These are phyloP conservation scores for Brachyptera putata DNA, from an alignment of 2,888 invertebrate species.

Conservation along the genomic window DNA sequence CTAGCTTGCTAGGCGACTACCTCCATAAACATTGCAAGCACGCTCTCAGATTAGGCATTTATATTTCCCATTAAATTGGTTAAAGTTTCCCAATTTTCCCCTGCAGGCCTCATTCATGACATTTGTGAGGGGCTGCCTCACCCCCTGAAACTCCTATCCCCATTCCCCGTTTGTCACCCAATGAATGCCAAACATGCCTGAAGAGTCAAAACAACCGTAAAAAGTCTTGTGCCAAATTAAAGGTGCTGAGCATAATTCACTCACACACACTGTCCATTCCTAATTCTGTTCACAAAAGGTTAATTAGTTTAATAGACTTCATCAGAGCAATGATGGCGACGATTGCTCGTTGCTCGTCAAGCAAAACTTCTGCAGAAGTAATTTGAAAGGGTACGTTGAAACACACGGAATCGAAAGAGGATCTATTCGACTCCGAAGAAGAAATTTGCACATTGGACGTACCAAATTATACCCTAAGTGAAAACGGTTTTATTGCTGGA, in stretches of 20 bases:
- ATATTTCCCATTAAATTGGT: slow-evolving; percentile 34
- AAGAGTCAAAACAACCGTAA: slow-evolving; percentile 30
- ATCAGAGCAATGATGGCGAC: slow-evolving; percentile 24
- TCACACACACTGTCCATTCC: slow-evolving; percentile 21
- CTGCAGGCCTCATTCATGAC: slow-evolving; percentile 29
- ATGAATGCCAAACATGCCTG: slow-evolving; percentile 28
- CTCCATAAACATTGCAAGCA: slow-evolving; percentile 32
- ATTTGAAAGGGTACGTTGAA: slow-evolving; percentile 10
- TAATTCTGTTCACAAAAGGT: slow-evolving; percentile 30
- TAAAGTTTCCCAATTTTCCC: slow-evolving; percentile 32
- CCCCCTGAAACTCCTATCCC: not conserved
- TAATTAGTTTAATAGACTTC: slow-evolving; percentile 31
- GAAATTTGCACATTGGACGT: slow-evolving; percentile 29
- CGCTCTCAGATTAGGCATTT: slow-evolving; percentile 34
- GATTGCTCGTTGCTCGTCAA: slow-evolving; percentile 25
- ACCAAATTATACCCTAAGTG: slow-evolving; percentile 28
- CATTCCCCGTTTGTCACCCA: slow-evolving; percentile 23
- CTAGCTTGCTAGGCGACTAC: not conserved
- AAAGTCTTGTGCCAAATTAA: slow-evolving; percentile 25
- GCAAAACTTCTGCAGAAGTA: slow-evolving; percentile 11
- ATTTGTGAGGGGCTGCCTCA: slow-evolving; percentile 24
- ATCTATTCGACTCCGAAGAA: slow-evolving; percentile 11
- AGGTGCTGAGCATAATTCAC: slow-evolving; percentile 18
- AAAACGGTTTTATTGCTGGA: slow-evolving; percentile 24
- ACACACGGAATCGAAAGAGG: not conserved